Evolutionary conservation across 1,140 invertebrate species (phyloP), one percentile per base, ranked within the genome.

Genomic region (Pomacea maculata): DNA sequence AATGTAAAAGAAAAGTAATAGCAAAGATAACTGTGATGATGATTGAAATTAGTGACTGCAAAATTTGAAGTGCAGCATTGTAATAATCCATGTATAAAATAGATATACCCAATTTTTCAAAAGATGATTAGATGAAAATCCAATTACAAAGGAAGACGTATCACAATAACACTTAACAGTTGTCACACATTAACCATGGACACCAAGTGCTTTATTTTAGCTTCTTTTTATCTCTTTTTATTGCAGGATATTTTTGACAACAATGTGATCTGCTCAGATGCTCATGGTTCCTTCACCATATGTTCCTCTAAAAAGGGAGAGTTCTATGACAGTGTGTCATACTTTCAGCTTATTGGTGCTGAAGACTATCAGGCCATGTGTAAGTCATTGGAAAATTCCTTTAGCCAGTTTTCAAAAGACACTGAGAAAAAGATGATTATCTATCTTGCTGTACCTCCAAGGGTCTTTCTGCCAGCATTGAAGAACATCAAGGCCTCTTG

Each of bases 371-470:
- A 12, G 14, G 34, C 67, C 17, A 55, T 81, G 64, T 81, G 82
- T 54, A 34, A 61, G 1, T 70, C 74, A 12, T 12, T 83, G 14
- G 64, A 54, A 45, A 15, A 52, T 14, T 70, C 57, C n/a, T 81
- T 81, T 77, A 57, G 25, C 8, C 52, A 25, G 2, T 63, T 25
- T 54, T 25, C 72, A 61, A 54, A 57, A 54, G 63, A 54, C 5
- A 75, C 73, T 17, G 54, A 77, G 7, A 83, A 83, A 73, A 84
- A 86, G 19, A 74, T 87, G n/a, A 83, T 91, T 34, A 83, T 91
- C 61, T 91, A 91, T 80, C 71, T 91, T 52, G 87, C 90, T 19
- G 84, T 90, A 72, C 87, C 90, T 12, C 88, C 90, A 19, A 87
- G 81, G 55, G 80, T 85, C 0, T 91, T 91, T 83, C 76, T 83